These are phyloP conservation scores for Drosophila burlai DNA, from an alignment of 1,140 invertebrate genomes.

Conservation along the genomic window DNA sequence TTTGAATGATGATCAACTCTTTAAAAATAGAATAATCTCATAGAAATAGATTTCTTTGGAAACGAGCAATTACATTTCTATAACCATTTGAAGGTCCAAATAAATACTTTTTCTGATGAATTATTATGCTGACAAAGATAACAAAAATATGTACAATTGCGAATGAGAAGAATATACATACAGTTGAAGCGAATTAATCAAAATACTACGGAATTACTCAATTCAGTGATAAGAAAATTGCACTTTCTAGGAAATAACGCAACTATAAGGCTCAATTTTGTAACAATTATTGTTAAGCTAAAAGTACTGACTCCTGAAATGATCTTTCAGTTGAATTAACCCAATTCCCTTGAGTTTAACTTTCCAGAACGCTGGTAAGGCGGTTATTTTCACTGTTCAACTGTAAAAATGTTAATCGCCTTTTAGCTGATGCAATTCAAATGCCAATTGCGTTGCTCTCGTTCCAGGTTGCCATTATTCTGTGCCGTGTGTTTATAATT, in stretches of 20 bases:
- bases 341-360: conserved; percentile 13
- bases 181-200: background rate
- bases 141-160: background rate
- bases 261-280: background rate
- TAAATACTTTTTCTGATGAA: background rate
- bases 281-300: background rate
- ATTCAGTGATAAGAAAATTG: background rate
- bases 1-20: too few relatives aligned
- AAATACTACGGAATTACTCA: background rate
- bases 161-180: background rate
- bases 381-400: conserved; percentile 42
- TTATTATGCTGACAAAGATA: background rate
- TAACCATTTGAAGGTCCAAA: background rate
- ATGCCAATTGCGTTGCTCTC: conserved; percentile 61
- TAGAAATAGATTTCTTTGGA: too few relatives aligned
- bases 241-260: background rate
- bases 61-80: background rate
- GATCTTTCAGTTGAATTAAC: background rate
- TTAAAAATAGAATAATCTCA: too few relatives aligned
- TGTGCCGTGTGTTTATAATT: conserved; percentile 23
- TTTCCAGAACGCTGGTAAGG: conserved; percentile 15
- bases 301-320: background rate
- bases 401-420: conserved; percentile 48
- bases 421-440: conserved; percentile 69
- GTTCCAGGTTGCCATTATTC: conserved; percentile 23